Percentiles rank a stretch among this genome's conserved stretches.
phyloP scores from a whole-genome alignment of 2,888 invertebrate genomes.

The Megamerina dolium region DNA sequence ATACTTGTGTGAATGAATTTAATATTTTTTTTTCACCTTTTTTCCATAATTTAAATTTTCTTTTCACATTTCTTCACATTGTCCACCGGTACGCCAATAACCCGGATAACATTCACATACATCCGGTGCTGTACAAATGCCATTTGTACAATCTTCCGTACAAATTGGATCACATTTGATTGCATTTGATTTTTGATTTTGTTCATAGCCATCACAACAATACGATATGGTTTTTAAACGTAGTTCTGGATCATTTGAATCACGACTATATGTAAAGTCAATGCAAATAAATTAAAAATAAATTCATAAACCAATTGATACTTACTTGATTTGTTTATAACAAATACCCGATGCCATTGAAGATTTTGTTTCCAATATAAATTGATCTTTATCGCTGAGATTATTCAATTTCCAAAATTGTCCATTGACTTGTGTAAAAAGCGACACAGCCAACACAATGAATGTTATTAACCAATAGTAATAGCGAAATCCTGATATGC shows the following conservation, averaged over 20 bases:
- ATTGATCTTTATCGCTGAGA: constrained; percentile 23
- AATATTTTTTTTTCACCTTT: no score
- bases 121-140: constrained; percentile 46
- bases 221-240: constrained; percentile 57
- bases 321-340: constrained; percentile 41
- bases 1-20: no score
- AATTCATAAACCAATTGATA: constrained; percentile 9
- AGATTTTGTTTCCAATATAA: constrained; percentile 30
- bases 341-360: constrained; percentile 41
- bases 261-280: constrained; percentile 19
- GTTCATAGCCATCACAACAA: constrained; percentile 66
- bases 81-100: constrained; percentile 21
- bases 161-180: constrained; percentile 52
- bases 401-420: constrained; percentile 34
- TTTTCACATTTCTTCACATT: constrained; percentile 17
- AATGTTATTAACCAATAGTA: no score
- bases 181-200: constrained; percentile 50
- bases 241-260: constrained; percentile 29
- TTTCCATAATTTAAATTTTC: neutral
- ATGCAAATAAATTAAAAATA: neutral
- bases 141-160: constrained; percentile 50
- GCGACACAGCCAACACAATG: no score
- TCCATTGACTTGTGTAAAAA: no score
- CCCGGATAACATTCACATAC: constrained; percentile 44
- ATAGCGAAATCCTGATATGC: no score